Evolutionary conservation across 2,797 vertebrate species (phyloP), one percentile per base, ranked within the genome.

Genomic region (Botia almorhae): DNA sequence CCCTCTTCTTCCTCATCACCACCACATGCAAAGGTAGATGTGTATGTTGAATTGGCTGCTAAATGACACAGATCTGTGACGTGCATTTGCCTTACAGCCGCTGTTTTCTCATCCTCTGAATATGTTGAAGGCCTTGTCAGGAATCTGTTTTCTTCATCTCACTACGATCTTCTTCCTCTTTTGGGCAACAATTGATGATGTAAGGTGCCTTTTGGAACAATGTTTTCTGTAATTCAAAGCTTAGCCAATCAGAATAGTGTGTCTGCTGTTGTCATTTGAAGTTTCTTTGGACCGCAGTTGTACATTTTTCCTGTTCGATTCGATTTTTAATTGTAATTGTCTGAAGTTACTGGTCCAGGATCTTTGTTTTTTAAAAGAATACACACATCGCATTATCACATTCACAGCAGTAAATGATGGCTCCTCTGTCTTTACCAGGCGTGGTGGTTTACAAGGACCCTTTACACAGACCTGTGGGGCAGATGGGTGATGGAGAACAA

Each of bases 61-160:
- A n/a, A 55, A 46, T 56, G 26, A 7, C 63, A 43, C 19, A 10
- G 2, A 51, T 78, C 23, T 70, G 19, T 71, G 43, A 10, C 43
- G 0, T 64, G 33, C 58, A 21, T 74, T 72, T 73, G 16, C 50
- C 2, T n/a, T 29, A 64, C 60, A 80, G 48, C 58, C 81, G 83
- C 36, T 19, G 69, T 74, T 58, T 23, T 78, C 51, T 17, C 83
- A 83, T 78, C 82, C 78, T 84, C 71, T 85, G 85, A 89, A 90
- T 82, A 99, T 99, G 97, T 92, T 98, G 93, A 93, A 95, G 86
- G 88, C 97, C 72, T 91, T 99, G 90, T 95, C 94, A 76, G 95
- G 94, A 76, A 96, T 99, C 89, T 95, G 97, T 43, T 87, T 96
- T 87, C 89, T 98, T 84, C 98, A 99, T 89, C 93, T 95, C 0